phyloP scores from a whole-genome alignment of 2,888 invertebrate species.

The Calliphora vomitoria region DNA sequence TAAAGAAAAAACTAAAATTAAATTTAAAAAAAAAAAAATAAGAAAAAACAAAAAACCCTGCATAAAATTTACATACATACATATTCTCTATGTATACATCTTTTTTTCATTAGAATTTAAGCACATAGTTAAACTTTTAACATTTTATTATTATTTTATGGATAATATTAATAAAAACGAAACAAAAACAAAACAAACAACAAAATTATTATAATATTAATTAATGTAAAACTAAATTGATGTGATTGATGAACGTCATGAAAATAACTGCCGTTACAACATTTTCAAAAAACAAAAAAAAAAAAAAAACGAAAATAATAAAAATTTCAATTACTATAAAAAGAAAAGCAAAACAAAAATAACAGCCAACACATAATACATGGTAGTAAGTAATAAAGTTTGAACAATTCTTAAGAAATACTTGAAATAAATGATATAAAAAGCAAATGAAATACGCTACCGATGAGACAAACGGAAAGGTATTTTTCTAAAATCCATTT shows the following conservation, averaged over 20 bases:
- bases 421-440: not conserved
- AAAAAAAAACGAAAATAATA: constrained; percentile 75
- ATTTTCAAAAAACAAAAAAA: constrained; percentile 71
- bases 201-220: constrained; percentile 47
- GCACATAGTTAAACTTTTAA: constrained; percentile 84
- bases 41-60: constrained; percentile 65
- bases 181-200: constrained; percentile 54
- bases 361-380: not conserved
- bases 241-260: not conserved
- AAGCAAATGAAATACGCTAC: no score
- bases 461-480: no score
- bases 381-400: not conserved
- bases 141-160: constrained; percentile 84
- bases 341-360: not conserved
- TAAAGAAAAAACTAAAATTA: constrained; percentile 52
- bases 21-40: constrained; percentile 76
- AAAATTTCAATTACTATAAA: constrained; percentile 79
- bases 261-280: constrained; percentile 79
- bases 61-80: constrained; percentile 79
- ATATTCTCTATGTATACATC: constrained; percentile 83
- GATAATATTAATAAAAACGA: constrained; percentile 78
- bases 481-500: no score
- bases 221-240: constrained; percentile 47
- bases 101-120: constrained; percentile 82
- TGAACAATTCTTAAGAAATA: not conserved